phyloP scores from a whole-genome alignment of 1,140 invertebrate species.

The Papilio dardanus region DNA sequence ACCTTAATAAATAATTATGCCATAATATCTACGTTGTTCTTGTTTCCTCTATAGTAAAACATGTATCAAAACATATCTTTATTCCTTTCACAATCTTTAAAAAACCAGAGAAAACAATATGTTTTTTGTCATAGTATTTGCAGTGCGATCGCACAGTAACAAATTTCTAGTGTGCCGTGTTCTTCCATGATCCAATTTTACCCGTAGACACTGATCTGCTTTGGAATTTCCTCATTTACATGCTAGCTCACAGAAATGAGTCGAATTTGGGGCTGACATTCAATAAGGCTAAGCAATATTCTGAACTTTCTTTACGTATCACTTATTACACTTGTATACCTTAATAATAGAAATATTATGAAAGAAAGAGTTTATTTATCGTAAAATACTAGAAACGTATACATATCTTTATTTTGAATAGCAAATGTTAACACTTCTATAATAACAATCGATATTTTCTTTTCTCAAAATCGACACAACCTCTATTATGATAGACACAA shows the following conservation, averaged over 20 bases:
- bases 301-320: neutral
- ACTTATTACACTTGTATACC: neutral
- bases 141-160: neutral
- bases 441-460: too few species aligned
- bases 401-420: too few species aligned
- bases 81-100: too few species aligned
- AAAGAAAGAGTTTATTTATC: neutral
- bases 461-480: too few species aligned
- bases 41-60: too few species aligned
- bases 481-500: too few species aligned
- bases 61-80: too few species aligned
- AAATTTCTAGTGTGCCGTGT: neutral
- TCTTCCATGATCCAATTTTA: neutral
- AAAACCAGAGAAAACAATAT: too few species aligned
- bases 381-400: neutral
- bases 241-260: neutral
- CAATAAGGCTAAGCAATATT: neutral
- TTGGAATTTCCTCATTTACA: constrained; percentile 4
- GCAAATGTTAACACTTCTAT: too few species aligned
- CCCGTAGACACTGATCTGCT: neutral
- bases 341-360: neutral
- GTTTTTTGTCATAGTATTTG: too few species aligned
- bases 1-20: too few species aligned
- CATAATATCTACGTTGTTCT: too few species aligned
- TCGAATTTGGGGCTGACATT: neutral